Conservation (phyloP, 2,797 vertebrate genomes). For the Bradypus variegatus region DNA sequence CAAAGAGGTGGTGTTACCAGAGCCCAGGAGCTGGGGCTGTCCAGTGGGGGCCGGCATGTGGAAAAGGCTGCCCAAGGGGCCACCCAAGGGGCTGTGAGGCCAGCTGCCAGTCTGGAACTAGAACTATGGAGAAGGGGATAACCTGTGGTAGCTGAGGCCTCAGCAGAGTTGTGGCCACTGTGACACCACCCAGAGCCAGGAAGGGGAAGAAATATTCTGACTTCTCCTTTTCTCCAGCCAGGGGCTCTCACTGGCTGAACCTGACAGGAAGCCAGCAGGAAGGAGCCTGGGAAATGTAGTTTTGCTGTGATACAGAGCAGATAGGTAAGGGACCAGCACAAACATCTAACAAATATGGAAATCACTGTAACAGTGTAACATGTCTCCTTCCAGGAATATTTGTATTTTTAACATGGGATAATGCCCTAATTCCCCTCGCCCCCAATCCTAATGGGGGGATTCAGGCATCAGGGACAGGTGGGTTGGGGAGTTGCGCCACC, state of each 20-base stretch:
- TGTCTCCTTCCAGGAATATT: neutral
- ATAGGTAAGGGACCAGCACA: neutral
- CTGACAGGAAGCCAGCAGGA: neutral
- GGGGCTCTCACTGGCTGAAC: neutral
- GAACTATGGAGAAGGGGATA: neutral
- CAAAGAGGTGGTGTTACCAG: neutral
- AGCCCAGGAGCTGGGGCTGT: neutral
- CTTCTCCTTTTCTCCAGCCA: neutral
- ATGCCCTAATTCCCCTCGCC: neutral
- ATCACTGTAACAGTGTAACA: neutral
- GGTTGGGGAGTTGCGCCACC: neutral
- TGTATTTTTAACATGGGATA: neutral
- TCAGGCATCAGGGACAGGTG: neutral
- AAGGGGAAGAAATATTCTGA: neutral
- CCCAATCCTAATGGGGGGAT: neutral
- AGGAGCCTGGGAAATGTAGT: neutral
- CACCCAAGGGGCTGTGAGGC: neutral
- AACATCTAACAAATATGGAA: neutral
- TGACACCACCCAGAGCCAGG: neutral
- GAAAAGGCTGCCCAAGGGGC: too few species aligned
- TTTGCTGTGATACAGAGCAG: neutral
- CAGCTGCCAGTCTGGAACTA: neutral
- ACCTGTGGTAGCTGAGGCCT: neutral
- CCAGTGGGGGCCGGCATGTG: neutral
- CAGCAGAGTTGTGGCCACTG: neutral